Conservation (phyloP, 2,888 invertebrate genomes). For the Tridacna crocea region DNA sequence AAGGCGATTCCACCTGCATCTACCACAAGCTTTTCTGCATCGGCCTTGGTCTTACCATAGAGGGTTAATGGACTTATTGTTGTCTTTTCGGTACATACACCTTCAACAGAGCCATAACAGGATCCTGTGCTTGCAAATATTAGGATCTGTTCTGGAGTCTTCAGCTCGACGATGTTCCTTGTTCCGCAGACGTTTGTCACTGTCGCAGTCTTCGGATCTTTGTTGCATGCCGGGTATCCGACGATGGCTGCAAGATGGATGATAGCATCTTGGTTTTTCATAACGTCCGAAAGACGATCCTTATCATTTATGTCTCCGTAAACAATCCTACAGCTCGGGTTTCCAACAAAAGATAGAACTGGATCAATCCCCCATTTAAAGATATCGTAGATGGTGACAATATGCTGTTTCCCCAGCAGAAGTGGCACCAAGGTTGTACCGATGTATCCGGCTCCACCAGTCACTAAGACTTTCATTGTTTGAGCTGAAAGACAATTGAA, state of each 20-base stretch:
- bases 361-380: conserved; percentile 81
- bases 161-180: conserved; percentile 28
- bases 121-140: conserved; percentile 82
- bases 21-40: conserved; percentile 66
- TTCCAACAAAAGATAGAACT: conserved; percentile 72
- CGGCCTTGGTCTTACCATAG: conserved; percentile 78
- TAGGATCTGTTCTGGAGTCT: conserved; percentile 75
- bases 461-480: conserved; percentile 69
- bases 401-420: conserved; percentile 78
- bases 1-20: conserved; percentile 78
- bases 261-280: conserved; percentile 71
- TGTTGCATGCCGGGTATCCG: conserved; percentile 14
- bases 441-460: conserved; percentile 84
- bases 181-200: conserved; percentile 31
- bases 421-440: conserved; percentile 83
- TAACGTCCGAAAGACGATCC: conserved; percentile 66
- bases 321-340: conserved; percentile 68
- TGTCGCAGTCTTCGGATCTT: conserved; percentile 32
- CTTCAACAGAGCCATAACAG: conserved; percentile 83
- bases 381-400: conserved; percentile 82
- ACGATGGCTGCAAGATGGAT: no score
- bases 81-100: conserved; percentile 82
- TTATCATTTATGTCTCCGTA: conserved; percentile 79
- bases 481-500: no score
- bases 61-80: conserved; percentile 81